Evolutionary conservation across 2,113 vertebrate species (phyloP).

Genomic region (Antechinus stuartii): DNA sequence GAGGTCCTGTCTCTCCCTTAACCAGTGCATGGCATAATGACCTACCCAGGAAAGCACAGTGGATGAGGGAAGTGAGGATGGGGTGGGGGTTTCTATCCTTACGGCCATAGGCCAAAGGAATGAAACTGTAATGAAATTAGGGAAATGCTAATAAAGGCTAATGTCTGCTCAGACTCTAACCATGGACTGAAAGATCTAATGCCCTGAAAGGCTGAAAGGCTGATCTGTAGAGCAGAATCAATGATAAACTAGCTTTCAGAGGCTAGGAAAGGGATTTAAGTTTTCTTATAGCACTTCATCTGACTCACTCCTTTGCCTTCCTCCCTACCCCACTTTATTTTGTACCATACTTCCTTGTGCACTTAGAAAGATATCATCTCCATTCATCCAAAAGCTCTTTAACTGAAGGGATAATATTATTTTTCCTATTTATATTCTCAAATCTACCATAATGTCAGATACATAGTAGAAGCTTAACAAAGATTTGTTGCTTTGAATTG

Average conservation of each 20-base stretch:
- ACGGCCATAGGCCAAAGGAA: background rate
- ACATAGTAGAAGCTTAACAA: background rate
- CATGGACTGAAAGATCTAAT: background rate
- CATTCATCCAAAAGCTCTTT: background rate
- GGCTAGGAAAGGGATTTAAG: background rate
- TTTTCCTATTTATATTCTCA: background rate
- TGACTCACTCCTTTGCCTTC: background rate
- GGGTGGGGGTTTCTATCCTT: background rate
- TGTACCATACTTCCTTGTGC: background rate
- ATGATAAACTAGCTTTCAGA: background rate
- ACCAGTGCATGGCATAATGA: background rate
- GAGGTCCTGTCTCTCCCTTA: background rate
- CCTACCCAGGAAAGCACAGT: background rate
- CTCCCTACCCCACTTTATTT: background rate
- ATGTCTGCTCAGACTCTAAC: background rate
- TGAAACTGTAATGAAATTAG: background rate
- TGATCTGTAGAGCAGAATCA: background rate
- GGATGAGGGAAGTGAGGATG: background rate
- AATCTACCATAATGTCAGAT: background rate
- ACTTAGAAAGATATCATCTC: background rate
- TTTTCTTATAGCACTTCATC: background rate
- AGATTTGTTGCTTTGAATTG: background rate
- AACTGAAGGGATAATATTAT: background rate
- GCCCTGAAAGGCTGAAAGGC: background rate
- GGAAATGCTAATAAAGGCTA: slow-evolving; percentile 6